phyloP scores from a whole-genome alignment of 2,888 invertebrate species.

The Odontocolon sp. region DNA sequence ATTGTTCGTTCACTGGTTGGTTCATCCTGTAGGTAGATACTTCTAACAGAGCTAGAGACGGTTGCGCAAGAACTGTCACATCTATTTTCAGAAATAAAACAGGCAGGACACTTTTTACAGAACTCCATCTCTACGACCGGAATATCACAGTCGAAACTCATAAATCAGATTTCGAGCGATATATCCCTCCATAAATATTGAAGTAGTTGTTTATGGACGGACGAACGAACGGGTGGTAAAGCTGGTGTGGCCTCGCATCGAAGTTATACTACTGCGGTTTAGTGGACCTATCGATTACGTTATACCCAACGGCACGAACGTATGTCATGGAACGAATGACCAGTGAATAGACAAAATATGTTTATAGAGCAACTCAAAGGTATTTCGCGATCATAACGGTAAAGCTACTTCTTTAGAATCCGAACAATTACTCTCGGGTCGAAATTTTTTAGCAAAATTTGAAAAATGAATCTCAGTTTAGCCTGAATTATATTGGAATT shows the following conservation, averaged over 20 bases:
- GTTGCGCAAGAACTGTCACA: conserved; percentile 31
- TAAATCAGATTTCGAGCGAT: conserved; percentile 40
- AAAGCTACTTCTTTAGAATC: too few relatives aligned
- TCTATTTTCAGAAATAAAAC: conserved; percentile 32
- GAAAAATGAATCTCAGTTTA: too few relatives aligned
- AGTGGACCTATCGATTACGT: not conserved
- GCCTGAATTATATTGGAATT: too few relatives aligned
- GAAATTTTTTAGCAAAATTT: too few relatives aligned
- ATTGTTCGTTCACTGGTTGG: too few relatives aligned
- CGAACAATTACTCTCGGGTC: too few relatives aligned
- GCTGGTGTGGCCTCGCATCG: not conserved
- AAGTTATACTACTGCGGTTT: not conserved
- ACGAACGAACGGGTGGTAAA: not conserved
- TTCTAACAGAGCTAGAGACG: not conserved
- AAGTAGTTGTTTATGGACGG: not conserved
- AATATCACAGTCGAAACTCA: conserved; percentile 32
- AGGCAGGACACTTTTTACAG: conserved; percentile 11
- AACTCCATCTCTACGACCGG: not conserved
- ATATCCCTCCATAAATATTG: conserved; percentile 13
- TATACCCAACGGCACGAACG: not conserved
- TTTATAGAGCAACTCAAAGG: too few relatives aligned
- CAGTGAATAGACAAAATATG: too few relatives aligned
- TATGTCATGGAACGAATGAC: not conserved
- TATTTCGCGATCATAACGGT: too few relatives aligned
- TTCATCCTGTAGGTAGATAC: too few relatives aligned